These are phyloP conservation scores for Eupristina koningsbergeri DNA, from an alignment of 1,140 invertebrate species.

Conservation along the genomic window DNA sequence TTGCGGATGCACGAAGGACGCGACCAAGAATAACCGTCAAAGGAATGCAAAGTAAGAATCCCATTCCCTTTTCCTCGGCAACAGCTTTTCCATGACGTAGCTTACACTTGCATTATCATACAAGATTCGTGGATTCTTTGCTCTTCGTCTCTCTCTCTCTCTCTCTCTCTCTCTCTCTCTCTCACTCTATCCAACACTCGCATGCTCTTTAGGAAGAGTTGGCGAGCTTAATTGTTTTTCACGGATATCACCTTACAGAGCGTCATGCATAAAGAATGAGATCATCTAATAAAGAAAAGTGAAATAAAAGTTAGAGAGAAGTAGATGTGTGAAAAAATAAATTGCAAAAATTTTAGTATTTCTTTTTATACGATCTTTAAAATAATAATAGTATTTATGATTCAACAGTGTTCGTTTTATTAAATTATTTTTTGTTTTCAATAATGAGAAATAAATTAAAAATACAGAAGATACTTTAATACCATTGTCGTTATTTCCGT, in stretches of 20 bases:
- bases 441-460: too few species aligned
- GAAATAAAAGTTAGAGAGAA: background rate
- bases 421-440: too few species aligned
- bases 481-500: too few species aligned
- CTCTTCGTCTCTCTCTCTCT: background rate
- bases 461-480: too few species aligned
- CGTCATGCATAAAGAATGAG: constrained; percentile 13
- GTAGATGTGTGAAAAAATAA: background rate
- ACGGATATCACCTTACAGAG: constrained; percentile 42
- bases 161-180: background rate
- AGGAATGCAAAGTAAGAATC: constrained; percentile 74
- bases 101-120: constrained; percentile 36
- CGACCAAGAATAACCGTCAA: constrained; percentile 62
- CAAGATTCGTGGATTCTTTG: constrained; percentile 9
- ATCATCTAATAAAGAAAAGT: background rate
- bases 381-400: background rate
- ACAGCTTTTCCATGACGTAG: constrained; percentile 37
- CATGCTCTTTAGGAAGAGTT: constrained; percentile 57
- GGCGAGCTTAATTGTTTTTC: constrained; percentile 67
- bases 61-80: constrained; percentile 53
- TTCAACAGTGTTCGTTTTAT: too few species aligned
- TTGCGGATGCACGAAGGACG: constrained; percentile 59
- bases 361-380: background rate
- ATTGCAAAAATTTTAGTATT: background rate
- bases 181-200: too few species aligned